Percentiles rank a stretch among this genome's conserved stretches.
phyloP scores from a whole-genome alignment of 2,888 invertebrate species.

The Onthophagus sagittarius region DNA sequence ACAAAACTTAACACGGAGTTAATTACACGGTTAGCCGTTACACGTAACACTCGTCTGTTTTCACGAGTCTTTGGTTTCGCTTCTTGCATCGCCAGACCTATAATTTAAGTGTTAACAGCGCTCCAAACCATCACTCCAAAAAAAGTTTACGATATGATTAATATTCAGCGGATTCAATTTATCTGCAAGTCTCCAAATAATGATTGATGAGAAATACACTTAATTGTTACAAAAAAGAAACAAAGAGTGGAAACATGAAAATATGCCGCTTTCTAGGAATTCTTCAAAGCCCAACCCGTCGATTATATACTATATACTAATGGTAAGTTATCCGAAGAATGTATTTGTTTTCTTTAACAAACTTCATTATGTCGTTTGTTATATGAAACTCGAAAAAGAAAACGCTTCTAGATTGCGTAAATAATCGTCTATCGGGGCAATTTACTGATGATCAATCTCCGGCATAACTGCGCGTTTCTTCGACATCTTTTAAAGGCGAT shows the following conservation, averaged over 20 bases:
- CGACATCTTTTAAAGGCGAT: not conserved
- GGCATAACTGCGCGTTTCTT: not conserved
- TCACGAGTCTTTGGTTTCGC: not conserved
- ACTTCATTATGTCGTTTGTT: not conserved
- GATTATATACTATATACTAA: not conserved
- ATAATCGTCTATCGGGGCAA: not conserved
- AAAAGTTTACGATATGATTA: not conserved
- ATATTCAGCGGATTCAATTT: not conserved
- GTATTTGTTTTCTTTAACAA: not conserved
- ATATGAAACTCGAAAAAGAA: not conserved
- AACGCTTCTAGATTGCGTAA: not conserved
- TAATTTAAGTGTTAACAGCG: not conserved
- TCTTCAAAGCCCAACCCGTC: too few relatives aligned
- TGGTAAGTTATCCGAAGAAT: not conserved
- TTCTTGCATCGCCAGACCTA: not conserved
- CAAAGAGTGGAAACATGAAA: too few relatives aligned
- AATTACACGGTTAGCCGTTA: not conserved
- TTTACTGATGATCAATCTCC: not conserved
- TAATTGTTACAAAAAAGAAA: too few relatives aligned
- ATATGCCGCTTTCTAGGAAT: too few relatives aligned
- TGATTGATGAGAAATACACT: too few relatives aligned
- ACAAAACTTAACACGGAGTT: not conserved
- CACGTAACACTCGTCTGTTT: not conserved
- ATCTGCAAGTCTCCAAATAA: not conserved
- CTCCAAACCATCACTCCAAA: not conserved